Evolutionary conservation across 1,140 invertebrate species (phyloP).

Genomic region (Dufourea novaeangliae): DNA sequence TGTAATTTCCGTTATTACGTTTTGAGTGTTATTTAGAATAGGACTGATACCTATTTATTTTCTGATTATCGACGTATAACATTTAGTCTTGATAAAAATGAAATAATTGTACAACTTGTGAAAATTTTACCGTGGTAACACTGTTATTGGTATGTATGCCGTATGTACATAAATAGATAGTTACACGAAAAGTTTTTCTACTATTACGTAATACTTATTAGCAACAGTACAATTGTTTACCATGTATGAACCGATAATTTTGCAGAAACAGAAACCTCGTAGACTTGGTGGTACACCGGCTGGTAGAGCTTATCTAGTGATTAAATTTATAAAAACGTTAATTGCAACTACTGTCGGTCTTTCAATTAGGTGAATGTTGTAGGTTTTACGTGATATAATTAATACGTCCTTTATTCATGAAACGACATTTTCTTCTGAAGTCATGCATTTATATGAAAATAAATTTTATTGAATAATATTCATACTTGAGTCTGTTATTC

Average conservation of each 20-base stretch:
- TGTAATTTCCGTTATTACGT: too few species aligned
- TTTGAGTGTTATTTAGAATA: too few species aligned
- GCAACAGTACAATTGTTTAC: not conserved
- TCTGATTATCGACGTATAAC: too few species aligned
- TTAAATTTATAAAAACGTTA: not conserved
- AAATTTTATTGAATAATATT: not conserved
- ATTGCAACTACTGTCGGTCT: fast-evolving
- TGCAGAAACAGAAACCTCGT: not conserved
- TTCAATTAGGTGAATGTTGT: not conserved
- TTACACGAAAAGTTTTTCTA: too few species aligned
- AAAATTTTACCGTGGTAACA: not conserved
- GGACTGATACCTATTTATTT: too few species aligned
- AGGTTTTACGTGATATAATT: not conserved
- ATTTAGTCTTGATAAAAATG: too few species aligned
- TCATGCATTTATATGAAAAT: not conserved
- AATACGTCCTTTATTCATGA: not conserved
- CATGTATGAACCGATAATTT: conserved; percentile 33
- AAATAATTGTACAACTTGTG: too few species aligned
- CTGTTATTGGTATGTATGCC: not conserved
- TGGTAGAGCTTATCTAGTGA: not conserved
- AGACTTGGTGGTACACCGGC: not conserved
- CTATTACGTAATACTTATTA: not conserved
- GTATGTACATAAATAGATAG: not conserved
- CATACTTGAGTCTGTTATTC: not conserved
- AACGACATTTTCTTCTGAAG: too few species aligned